A percentile compares a stretch with the other conserved stretches of the same genome.
These are phyloP conservation scores for Zapus hudsonius DNA, from an alignment of 2,113 vertebrate species.

Conservation along the genomic window DNA sequence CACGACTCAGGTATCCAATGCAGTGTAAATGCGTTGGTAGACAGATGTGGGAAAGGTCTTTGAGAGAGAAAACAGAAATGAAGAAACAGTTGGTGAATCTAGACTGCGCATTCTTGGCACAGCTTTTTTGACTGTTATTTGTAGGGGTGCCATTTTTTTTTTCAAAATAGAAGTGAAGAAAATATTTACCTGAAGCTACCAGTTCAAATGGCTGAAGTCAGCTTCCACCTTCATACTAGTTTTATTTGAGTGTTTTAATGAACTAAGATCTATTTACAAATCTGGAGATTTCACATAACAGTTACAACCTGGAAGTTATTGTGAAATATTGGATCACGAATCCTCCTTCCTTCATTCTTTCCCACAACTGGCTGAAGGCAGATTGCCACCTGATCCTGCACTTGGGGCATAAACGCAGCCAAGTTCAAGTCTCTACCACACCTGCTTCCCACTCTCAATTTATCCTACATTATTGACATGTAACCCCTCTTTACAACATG, in stretches of 20 bases:
- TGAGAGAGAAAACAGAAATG: neutral
- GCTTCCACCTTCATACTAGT: neutral
- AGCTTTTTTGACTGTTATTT: neutral
- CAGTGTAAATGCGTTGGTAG: constrained; percentile 17
- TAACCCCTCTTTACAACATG: neutral
- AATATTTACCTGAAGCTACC: neutral
- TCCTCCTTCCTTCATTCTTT: neutral
- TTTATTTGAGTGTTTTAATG: neutral
- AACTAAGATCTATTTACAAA: constrained; percentile 15
- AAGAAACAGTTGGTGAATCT: neutral
- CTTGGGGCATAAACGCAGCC: neutral
- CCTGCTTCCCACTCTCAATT: neutral
- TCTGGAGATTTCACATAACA: constrained; percentile 2
- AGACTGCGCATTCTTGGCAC: neutral
- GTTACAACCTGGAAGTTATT: neutral
- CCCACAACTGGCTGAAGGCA: neutral
- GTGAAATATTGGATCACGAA: neutral
- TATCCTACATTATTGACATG: neutral
- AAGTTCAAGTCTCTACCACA: neutral
- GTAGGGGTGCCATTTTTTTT: neutral
- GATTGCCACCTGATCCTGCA: neutral
- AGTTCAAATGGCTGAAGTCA: neutral
- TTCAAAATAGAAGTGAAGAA: neutral
- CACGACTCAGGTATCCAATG: neutral
- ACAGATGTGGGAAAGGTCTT: neutral